phyloP scores from a whole-genome alignment of 2,797 vertebrate genomes.

The Dermochelys coriacea region DNA sequence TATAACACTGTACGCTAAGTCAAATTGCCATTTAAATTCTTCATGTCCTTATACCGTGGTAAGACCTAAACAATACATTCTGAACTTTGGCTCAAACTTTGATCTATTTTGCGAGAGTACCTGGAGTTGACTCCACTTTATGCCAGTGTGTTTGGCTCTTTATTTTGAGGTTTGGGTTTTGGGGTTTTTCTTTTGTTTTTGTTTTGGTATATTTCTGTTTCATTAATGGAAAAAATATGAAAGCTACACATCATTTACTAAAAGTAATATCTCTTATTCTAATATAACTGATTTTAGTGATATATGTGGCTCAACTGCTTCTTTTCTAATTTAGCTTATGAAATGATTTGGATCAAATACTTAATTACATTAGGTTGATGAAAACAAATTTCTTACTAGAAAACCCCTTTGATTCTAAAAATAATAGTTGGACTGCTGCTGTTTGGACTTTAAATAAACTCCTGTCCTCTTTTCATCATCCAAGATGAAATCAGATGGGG shows the following conservation, averaged over 20 bases:
- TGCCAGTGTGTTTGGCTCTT: background rate
- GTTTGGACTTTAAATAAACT: conserved; percentile 15
- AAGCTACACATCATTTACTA: background rate
- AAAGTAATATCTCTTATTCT: background rate
- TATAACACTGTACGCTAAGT: background rate
- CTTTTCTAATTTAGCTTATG: background rate
- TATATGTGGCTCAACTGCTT: background rate
- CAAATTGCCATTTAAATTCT: background rate
- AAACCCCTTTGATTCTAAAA: conserved; percentile 4
- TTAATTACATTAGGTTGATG: background rate
- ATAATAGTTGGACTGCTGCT: background rate
- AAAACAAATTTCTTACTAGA: background rate
- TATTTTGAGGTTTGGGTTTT: background rate
- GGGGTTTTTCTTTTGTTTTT: background rate
- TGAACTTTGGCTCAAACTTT: background rate
- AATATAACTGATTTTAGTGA: background rate
- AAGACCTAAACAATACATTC: background rate
- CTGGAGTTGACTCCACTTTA: background rate
- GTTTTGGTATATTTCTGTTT: background rate
- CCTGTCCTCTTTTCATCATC: background rate
- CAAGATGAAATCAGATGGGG: conserved; percentile 9
- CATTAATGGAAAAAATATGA: background rate
- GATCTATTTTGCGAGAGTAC: background rate
- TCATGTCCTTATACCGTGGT: background rate
- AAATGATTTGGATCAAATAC: background rate